Percentiles rank a stretch among this genome's conserved stretches.
Evolutionary conservation across 2,888 invertebrate species (phyloP).

Genomic region (Mesoligia furuncula): DNA sequence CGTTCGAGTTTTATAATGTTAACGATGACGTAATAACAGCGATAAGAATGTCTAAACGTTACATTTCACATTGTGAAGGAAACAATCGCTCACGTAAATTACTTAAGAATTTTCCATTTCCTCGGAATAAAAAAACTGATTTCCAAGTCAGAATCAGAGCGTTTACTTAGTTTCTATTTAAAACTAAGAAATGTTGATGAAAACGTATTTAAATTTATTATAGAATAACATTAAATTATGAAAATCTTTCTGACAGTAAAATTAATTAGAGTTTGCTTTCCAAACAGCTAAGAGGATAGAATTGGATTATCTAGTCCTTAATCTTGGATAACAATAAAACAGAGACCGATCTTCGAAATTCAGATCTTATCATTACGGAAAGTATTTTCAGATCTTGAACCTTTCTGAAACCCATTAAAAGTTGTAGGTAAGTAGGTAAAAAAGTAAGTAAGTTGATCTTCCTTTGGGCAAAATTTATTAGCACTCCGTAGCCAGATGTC

Average conservation of each 20-base stretch:
- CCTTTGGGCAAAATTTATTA: constrained; percentile 60
- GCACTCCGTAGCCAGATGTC: constrained; percentile 41
- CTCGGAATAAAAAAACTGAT: constrained; percentile 13
- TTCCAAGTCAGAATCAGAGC: constrained; percentile 8
- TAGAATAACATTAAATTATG: constrained; percentile 2
- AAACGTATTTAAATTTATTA: constrained; percentile 11
- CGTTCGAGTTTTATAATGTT: constrained; percentile 12
- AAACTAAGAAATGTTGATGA: constrained; percentile 17
- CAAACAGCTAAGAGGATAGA: neutral
- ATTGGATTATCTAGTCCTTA: constrained; percentile 11
- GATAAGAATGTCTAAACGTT: constrained; percentile 25
- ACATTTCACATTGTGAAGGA: constrained; percentile 27
- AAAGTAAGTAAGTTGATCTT: constrained; percentile 19
- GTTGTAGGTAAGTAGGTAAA: neutral
- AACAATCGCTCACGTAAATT: constrained; percentile 34
- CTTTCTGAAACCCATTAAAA: constrained; percentile 13
- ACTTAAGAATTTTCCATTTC: constrained; percentile 18
- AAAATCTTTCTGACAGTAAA: neutral
- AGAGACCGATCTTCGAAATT: neutral
- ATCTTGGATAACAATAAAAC: constrained; percentile 34
- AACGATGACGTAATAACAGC: constrained; percentile 26
- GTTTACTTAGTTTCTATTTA: constrained; percentile 19
- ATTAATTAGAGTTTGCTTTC: constrained; percentile 12
- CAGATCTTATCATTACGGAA: neutral
- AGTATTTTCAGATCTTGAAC: constrained; percentile 20